A percentile compares a stretch with the other conserved stretches of the same genome.
Evolutionary conservation across 2,113 vertebrate species (phyloP).

Genomic region (Etia nguti): DNA sequence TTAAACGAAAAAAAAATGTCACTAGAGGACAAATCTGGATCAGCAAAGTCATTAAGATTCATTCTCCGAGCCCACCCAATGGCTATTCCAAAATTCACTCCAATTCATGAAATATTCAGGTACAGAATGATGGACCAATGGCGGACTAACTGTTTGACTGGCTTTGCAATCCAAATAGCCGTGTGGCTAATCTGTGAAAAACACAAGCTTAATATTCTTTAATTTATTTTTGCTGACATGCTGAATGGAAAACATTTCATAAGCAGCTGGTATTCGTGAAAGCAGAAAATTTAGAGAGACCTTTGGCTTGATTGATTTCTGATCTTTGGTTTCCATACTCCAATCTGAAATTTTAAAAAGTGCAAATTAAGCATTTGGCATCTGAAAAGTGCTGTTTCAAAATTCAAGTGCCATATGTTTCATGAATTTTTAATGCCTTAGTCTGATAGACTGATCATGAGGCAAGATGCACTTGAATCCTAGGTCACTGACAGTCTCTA

Average conservation of each 20-base stretch:
- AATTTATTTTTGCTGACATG: background rate
- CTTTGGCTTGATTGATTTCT: background rate
- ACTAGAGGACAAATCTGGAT: background rate
- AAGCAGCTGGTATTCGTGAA: background rate
- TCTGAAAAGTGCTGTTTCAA: background rate
- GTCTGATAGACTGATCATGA: background rate
- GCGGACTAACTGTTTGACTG: background rate
- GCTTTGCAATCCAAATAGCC: accelerated
- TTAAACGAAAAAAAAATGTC: background rate
- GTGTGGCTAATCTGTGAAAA: background rate
- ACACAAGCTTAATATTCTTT: background rate
- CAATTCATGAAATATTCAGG: background rate
- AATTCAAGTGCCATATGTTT: background rate
- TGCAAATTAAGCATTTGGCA: background rate
- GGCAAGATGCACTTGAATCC: background rate
- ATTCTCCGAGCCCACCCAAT: background rate
- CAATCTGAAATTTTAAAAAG: background rate
- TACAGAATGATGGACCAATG: background rate
- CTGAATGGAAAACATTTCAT: background rate
- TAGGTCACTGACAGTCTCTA: background rate
- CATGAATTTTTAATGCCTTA: background rate
- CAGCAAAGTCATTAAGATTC: background rate
- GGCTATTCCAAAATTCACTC: background rate
- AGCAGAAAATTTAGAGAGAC: background rate
- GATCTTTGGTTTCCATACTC: background rate